A percentile compares a stretch with the other conserved stretches of the same genome.
Conservation (phyloP, 1,140 invertebrate genomes). For the Theocolax elegans region DNA sequence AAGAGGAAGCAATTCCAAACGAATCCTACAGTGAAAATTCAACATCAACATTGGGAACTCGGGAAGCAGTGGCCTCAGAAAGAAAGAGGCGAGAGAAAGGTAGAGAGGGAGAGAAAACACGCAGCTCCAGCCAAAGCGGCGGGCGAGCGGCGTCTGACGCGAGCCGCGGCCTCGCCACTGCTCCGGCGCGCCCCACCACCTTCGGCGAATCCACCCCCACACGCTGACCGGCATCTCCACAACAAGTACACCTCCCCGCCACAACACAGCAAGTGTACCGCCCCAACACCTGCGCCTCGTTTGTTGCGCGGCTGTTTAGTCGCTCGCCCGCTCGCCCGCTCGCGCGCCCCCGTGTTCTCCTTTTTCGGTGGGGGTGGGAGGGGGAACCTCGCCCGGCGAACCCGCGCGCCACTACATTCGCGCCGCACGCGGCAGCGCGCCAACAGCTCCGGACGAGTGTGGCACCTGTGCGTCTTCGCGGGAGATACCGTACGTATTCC, state of each 20-base stretch:
- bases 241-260: conserved; percentile 61
- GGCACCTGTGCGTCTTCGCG: too few relatives aligned
- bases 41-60: too few relatives aligned
- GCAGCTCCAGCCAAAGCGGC: not conserved
- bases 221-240: conserved; percentile 63
- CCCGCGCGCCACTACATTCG: conserved; percentile 21
- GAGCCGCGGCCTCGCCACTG: conserved; percentile 5
- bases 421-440: conserved; percentile 35
- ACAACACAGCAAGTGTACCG: conserved; percentile 48
- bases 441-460: not conserved
- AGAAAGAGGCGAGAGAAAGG: too few relatives aligned
- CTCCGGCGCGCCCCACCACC: not conserved
- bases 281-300: conserved; percentile 33
- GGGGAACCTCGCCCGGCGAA: not conserved
- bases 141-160: not conserved
- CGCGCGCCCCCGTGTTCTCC: conserved; percentile 11
- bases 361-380: conserved; percentile 6
- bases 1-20: too few relatives aligned
- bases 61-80: too few relatives aligned
- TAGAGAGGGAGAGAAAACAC: too few relatives aligned
- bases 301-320: conserved; percentile 15
- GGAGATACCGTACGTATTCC: too few relatives aligned
- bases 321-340: not conserved
- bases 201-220: too few relatives aligned
- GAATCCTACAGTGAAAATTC: too few relatives aligned